Evolutionary conservation across 2,797 vertebrate genomes (phyloP).

Genomic region (Dermochelys coriacea): DNA sequence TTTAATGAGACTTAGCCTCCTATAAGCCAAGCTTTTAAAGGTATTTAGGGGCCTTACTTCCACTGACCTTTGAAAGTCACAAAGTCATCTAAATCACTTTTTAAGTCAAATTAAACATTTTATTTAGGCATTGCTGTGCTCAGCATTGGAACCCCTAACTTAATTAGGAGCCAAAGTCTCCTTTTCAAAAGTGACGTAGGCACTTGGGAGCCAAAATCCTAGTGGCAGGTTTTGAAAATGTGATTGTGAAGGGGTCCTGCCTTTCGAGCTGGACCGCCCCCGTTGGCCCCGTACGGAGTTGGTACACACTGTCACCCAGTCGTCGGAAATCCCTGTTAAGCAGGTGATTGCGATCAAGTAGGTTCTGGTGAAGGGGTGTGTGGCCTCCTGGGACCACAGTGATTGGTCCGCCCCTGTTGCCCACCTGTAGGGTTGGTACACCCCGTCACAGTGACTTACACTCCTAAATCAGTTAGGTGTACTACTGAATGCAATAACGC

Average conservation of each 20-base stretch:
- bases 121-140: background rate
- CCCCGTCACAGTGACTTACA: no score
- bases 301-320: no score
- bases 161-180: background rate
- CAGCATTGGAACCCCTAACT: background rate
- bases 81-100: background rate
- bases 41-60: background rate
- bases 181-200: background rate
- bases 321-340: no score
- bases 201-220: background rate
- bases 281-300: no score
- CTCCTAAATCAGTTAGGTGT: background rate
- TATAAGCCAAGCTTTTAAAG: background rate
- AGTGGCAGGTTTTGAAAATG: background rate
- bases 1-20: background rate
- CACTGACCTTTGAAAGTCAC: background rate
- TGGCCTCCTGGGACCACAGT: no score
- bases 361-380: no score
- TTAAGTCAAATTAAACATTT: no score
- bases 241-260: no score
- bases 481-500: background rate
- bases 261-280: no score
- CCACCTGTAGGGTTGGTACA: no score
- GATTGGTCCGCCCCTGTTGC: no score
- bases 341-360: no score